Evolutionary conservation across 2,113 vertebrate species (phyloP), one percentile per base, ranked within the genome.

Genomic region (Spea multiplicata): DNA sequence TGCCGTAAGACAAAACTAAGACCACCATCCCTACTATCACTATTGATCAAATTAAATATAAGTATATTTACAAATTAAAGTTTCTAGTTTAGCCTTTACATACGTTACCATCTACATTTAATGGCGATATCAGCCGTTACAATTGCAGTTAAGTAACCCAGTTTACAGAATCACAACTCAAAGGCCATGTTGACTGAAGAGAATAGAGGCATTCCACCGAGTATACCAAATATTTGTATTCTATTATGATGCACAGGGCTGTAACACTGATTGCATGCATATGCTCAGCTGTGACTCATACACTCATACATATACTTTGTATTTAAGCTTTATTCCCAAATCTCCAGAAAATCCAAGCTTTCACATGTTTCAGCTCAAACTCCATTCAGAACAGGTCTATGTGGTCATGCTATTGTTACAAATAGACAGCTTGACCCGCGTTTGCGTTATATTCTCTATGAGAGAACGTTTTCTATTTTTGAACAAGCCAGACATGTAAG

Each of bases 291-390:
- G 70, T 73, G 77, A 79, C 71, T 79, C 70, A 79, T 30, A 30
- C 64, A 48, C 71, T 79, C 30, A 17, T 59, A 30, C 59, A 62
- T 67, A 73, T 71, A 69, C 47, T 44, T 53, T 73, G 64, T 73
- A 73, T 61, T 59, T 79, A 79, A 79, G 61, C 76, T 73, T 79
- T 79, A 66, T 79, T 79, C 77, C 77, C 77, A 73, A 73, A 57
- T 44, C 70, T 59, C 71, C 77, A 5, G 71, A 44, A 73, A 47
- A 79, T 72, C 17, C 77, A 79, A 66, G 77, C 75, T 73, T 79
- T 73, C 77, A 73, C 77, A 73, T 79, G 77, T 71, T 59, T 66
- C 12, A 66, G 70, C 59, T 65, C 48, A 49, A 49, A 53, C 76
- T 72, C 59, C 69, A 53, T 72, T 72, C 76, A 65, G 69, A 78